phyloP scores from a whole-genome alignment of 1,140 invertebrate species.

The Neoseiulus cucumeris region DNA sequence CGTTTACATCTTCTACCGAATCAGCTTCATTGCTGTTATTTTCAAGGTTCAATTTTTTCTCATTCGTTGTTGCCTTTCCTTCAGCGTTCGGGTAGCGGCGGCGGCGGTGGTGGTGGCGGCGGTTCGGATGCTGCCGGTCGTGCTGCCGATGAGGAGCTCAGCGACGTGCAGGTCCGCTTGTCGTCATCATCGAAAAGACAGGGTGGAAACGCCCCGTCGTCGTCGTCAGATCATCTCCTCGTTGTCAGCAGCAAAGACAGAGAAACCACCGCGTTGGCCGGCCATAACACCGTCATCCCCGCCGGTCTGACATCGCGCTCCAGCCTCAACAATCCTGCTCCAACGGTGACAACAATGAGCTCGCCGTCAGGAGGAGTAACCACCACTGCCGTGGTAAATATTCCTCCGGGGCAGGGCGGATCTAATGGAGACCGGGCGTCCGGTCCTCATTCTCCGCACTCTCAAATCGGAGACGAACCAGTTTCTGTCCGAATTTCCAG shows the following conservation, averaged over 20 bases:
- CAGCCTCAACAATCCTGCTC: slow-evolving; percentile 4
- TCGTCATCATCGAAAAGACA: background rate
- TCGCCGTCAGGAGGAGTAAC: background rate
- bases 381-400: slow-evolving; percentile 4
- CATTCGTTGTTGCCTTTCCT: slow-evolving; percentile 4
- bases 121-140: slow-evolving; percentile 5
- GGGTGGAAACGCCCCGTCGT: background rate
- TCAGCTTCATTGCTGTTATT: too few relatives aligned
- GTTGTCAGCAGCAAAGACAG: background rate
- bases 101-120: too few relatives aligned
- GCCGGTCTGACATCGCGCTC: background rate
- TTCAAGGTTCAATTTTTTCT: too few relatives aligned
- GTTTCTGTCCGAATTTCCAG: slow-evolving; percentile 8
- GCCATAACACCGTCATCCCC: background rate
- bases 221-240: slow-evolving; percentile 6
- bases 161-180: slow-evolving; percentile 9
- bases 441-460: too few relatives aligned
- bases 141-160: slow-evolving; percentile 1
- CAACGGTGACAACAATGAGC: background rate
- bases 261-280: background rate
- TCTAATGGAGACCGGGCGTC: background rate
- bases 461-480: background rate
- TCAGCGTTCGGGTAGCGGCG: slow-evolving; percentile 11
- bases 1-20: too few relatives aligned
- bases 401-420: background rate